Conservation (phyloP, 1,140 invertebrate species). For the Aporrectodea caliginosa region DNA sequence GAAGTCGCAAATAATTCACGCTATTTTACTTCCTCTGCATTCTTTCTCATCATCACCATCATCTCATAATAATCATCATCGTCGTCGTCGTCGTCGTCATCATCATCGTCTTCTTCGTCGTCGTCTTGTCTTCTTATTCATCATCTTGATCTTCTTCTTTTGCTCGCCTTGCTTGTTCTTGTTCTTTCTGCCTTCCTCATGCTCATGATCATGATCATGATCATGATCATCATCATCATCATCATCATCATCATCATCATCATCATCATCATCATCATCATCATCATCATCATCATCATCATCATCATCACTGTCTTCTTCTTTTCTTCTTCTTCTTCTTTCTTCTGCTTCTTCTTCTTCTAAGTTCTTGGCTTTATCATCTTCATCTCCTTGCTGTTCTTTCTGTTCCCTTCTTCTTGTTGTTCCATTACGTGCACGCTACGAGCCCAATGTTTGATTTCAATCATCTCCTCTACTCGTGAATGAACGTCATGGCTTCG, state of each 20-base stretch:
- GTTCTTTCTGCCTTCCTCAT: too few species aligned
- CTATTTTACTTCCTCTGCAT: too few species aligned
- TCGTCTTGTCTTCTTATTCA: not conserved
- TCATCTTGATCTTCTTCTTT: not conserved
- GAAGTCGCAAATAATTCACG: too few species aligned
- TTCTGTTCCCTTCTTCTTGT: not conserved
- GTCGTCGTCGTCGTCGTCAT: too few species aligned
- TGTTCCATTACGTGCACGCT: not conserved
- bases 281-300: conserved; percentile 2
- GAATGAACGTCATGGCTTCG: not conserved
- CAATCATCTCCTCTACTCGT: too few species aligned
- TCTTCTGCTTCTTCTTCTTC: not conserved
- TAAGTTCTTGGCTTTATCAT: not conserved
- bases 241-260: conserved; percentile 3
- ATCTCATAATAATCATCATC: too few species aligned
- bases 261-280: conserved; percentile 2
- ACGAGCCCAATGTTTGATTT: not conserved
- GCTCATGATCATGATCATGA: not conserved
- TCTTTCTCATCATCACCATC: too few species aligned
- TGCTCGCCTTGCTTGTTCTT: not conserved
- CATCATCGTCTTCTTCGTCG: not conserved
- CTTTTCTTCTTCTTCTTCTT: not conserved
- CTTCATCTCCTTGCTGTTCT: not conserved
- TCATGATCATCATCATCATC: not conserved
- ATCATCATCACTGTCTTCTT: not conserved